Evolutionary conservation across 2,113 vertebrate species (phyloP), one percentile per base, ranked within the genome.

Genomic region (Illadopsis cleaveri): DNA sequence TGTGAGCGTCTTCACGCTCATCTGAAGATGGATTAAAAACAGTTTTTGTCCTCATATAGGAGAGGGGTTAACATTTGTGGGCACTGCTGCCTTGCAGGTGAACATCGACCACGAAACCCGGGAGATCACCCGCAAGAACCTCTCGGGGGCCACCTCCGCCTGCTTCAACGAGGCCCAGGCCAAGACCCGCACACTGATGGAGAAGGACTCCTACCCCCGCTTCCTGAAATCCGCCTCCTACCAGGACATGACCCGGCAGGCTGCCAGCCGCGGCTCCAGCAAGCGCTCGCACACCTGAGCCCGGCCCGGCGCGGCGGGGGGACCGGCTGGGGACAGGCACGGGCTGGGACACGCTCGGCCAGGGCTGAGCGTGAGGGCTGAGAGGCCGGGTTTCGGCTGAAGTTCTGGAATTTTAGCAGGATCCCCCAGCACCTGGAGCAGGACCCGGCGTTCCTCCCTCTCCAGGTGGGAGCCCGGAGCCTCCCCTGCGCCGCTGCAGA

Each of bases 101-200:
- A 98, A 99, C 71, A 98, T 98, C 0, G 98, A 98, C 94, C 98
- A 98, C 0, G 98, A 98, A 94, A 98, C 98, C 73, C 97, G 98
- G 86, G 98, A 98, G 87, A 96, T 98, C 79, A 98, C 98, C 11
- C 96, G 94, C 54, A 97, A 82, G 19, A 98, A 98, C 73, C 92
- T 98, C 58, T 94, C 94, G 1, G 93, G 84, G 1, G 96, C 96
- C 86, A 98, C 95, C 3, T 94, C 94, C 0, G 14, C 86, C 3
- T 98, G 98, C 94, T 98, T 98, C 35, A 98, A 98, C 0, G 96
- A 91, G 64, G 98, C 98, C 1, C 98, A 98, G 94, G 97, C 97
- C 12, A 98, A 98, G 94, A 98, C 97, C 0, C 97, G 97, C 64
- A 97, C 96, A 5, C 86, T 98, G 91, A 98, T 98, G 98, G 98